A percentile compares a stretch with the other conserved stretches of the same genome.
Evolutionary conservation across 92 coral and sea anemone species (phyloP).

Genomic region (Metridium senile): DNA sequence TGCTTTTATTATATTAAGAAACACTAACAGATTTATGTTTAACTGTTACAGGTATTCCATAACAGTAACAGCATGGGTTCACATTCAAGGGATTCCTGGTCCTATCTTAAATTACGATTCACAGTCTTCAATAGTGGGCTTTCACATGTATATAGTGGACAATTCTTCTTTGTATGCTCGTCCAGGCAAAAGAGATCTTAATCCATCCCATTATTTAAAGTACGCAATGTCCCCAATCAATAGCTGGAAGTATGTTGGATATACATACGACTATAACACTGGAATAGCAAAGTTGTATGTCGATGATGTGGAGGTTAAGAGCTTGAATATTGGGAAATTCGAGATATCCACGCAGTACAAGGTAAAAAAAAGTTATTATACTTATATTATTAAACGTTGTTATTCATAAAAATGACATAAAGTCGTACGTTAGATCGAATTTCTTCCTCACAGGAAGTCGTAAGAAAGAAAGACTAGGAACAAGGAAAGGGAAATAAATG

Average conservation of each 20-base stretch:
- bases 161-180: neutral
- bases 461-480: too few relatives aligned
- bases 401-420: too few relatives aligned
- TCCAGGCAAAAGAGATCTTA: neutral
- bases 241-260: slow-evolving; percentile 39
- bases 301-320: slow-evolving; percentile 6
- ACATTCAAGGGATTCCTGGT: neutral
- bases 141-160: neutral
- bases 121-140: neutral
- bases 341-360: slow-evolving; percentile 33
- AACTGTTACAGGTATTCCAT: neutral
- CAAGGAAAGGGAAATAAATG: too few relatives aligned
- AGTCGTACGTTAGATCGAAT: too few relatives aligned
- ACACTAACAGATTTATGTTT: neutral
- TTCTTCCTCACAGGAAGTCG: too few relatives aligned
- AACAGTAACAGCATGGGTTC: neutral
- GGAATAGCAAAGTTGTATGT: slow-evolving; percentile 13
- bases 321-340: neutral
- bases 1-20: too few relatives aligned
- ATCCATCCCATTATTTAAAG: neutral
- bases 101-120: neutral
- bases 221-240: neutral
- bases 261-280: slow-evolving; percentile 9
- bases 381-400: too few relatives aligned
- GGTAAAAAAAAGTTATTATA: neutral